Evolutionary conservation across 2,113 vertebrate species (phyloP), one percentile per base, ranked within the genome.

Genomic region (Stegostoma tigrinum): DNA sequence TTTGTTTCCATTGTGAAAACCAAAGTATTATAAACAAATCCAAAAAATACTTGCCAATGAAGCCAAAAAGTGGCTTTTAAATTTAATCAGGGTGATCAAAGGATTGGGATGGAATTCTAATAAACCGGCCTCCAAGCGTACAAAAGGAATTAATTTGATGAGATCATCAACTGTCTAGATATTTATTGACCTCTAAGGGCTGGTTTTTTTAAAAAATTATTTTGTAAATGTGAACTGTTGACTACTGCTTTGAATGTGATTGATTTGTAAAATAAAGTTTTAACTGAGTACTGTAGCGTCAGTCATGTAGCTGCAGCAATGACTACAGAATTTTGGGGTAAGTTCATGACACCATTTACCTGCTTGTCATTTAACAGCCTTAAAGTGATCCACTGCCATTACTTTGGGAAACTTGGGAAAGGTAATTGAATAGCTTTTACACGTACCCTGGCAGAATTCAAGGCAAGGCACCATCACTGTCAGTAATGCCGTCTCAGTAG

Each of bases 111-210:
- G 21, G 64, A 66, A 94, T 94, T 61, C 17, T 64, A 68, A 4
- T 67, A 67, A 38, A 42, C 91, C 0, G 0, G n/a, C 30, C 67
- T 94, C 21, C 27, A 24, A 45, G 66, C 93, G 48, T 30, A 72
- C 45, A 38, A 95, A 70, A 95, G n/a, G 24, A 68, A 94, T 94
- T 70, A 27, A 94, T 94, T 70, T 94, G 93, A 67, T 94, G 93
- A 27, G 67, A 38, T 48, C 14, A 68, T 94, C 27, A 94, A 94
- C 45, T 30, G 87, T 91, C 27, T 27, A 55, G 24, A 48, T 89
- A 94, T 94, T 94, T 94, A 94, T 94, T 42, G 61, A 94, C 91
- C 19, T 66, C 0, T n/a, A 64, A 68, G 19, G 6, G 52, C 34
- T 42, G 15, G 67, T 61, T 38, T 24, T 55, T 89, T 89, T 94